Conservation (phyloP, 2,797 vertebrate genomes). For the Carduelis carduelis region DNA sequence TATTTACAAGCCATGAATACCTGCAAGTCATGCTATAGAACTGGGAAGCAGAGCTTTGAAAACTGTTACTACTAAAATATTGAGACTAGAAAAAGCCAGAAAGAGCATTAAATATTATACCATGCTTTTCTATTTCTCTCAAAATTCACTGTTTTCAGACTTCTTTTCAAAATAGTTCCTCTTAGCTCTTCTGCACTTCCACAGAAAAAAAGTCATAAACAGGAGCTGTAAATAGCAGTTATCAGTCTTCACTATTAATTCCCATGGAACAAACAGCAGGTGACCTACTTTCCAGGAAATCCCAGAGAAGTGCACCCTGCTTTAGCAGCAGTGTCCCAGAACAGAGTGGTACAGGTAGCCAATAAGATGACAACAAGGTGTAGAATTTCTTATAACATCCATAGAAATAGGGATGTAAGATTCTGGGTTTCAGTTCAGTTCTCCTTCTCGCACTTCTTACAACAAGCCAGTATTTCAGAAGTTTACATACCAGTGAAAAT, state of each 20-base stretch:
- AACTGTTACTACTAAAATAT: neutral
- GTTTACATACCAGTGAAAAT: neutral
- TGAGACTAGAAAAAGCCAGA: neutral
- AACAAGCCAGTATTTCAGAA: neutral
- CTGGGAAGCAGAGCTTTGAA: neutral
- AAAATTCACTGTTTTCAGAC: neutral
- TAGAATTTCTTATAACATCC: neutral
- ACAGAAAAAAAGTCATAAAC: neutral
- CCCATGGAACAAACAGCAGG: constrained; percentile 19
- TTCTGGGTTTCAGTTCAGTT: neutral
- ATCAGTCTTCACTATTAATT: neutral
- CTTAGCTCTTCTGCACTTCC: neutral
- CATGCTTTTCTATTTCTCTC: neutral
- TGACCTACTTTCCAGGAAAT: constrained; percentile 55
- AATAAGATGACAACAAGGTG: neutral
- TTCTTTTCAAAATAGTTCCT: neutral
- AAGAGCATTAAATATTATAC: neutral
- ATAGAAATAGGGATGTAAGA: neutral
- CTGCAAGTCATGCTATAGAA: neutral
- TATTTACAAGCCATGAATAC: neutral
- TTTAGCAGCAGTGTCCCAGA: neutral
- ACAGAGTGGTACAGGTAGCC: neutral
- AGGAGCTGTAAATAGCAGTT: neutral
- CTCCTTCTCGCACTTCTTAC: neutral
- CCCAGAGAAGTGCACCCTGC: constrained; percentile 19